Evolutionary conservation across 2,888 invertebrate genomes (phyloP), one percentile per base, ranked within the genome.

Genomic region (Bombylius discolor): DNA sequence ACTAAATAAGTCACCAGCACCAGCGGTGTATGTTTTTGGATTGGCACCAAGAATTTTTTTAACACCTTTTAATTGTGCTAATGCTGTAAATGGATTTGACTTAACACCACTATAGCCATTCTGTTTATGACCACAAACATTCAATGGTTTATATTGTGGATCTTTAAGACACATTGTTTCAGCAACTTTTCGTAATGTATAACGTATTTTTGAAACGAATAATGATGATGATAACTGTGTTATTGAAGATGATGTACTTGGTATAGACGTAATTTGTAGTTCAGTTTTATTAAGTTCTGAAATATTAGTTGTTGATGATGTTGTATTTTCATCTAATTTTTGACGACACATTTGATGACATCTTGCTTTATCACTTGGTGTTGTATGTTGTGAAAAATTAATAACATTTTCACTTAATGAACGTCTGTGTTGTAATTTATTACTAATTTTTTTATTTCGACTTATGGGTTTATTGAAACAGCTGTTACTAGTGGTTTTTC

Each of bases 161-260:
- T 91, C 90, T 63, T 87, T 83, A 62, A 86, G 80, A 70, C 90
- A 85, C 85, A 93, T 93, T 59, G 87, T 85, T 74, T 89, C 88
- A 52, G 89, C 90, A 9, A 90, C 83, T 63, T 84, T 82, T 56
- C 81, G 80, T 55, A 84, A 78, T 7, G 79, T 78, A 46, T 77
- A 61, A 60, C 51, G 53, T 59, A 54, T 44, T 32, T n/a, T 7
- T 14, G 39, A 42, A 6, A 42, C 39, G 39, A 6, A 42, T 23
- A 23, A 23, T 23, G 23, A 23, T 23, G 23, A 23, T 23, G 23
- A 23, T 39, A 39, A 3, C 7, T 39, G 7, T 39, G 39, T 39
- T 39, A 3, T 9, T 39, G 11, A 39, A 9, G 39, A 39, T 3
- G 39, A 39, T 44, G 11, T 44, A 13, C 5, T 5, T 12, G 44